These are phyloP conservation scores for Melanophora roralis DNA, from an alignment of 2,888 invertebrate species.

Conservation along the genomic window DNA sequence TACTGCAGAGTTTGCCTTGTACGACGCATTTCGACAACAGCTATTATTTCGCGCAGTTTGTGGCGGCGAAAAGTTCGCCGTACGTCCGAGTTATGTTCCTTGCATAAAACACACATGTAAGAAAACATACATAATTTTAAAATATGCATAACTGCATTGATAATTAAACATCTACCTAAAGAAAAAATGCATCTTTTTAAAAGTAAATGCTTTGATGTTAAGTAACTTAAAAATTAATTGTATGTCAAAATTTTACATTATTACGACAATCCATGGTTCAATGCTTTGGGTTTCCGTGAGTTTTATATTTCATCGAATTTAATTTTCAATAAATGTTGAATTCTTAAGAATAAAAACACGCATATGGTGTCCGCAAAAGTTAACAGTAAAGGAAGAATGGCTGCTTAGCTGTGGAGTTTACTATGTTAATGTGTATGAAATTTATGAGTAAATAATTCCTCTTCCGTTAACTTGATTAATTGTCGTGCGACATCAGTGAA, in stretches of 20 bases:
- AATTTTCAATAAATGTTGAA: slow-evolving; percentile 26
- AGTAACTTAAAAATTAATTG: background rate
- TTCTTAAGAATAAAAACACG: background rate
- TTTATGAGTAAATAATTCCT: slow-evolving; percentile 32
- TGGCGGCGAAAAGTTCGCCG: too few species aligned
- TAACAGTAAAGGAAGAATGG: slow-evolving; percentile 13
- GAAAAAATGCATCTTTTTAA: too few species aligned
- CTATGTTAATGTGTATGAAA: background rate
- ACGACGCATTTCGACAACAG: too few species aligned
- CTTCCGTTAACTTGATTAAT: slow-evolving; percentile 63
- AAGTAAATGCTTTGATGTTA: too few species aligned
- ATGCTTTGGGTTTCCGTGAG: slow-evolving; percentile 12
- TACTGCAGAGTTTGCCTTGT: too few species aligned
- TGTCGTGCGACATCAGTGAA: slow-evolving; percentile 25
- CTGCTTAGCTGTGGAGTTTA: too few species aligned
- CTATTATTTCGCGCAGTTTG: too few species aligned
- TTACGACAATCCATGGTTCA: slow-evolving; percentile 24
- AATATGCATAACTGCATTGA: too few species aligned
- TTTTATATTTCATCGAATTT: slow-evolving; percentile 33
- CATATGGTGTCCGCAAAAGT: slow-evolving; percentile 23
- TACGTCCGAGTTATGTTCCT: too few species aligned
- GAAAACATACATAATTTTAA: too few species aligned
- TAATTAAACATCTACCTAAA: too few species aligned
- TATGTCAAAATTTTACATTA: background rate
- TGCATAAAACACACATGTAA: too few species aligned